phyloP scores from a whole-genome alignment of 2,888 invertebrate genomes.

The Fabriciana adippe region DNA sequence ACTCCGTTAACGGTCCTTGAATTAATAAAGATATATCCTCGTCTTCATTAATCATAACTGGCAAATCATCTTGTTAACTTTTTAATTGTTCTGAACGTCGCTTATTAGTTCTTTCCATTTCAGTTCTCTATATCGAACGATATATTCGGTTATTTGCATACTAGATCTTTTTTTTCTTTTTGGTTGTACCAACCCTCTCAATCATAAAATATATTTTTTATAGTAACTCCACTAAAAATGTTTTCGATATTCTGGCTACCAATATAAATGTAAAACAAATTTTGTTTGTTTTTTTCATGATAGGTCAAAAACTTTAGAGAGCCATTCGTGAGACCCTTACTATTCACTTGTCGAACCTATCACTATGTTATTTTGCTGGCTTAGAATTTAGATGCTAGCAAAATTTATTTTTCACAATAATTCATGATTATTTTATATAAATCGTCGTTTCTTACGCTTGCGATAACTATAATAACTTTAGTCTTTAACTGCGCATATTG shows the following conservation, averaged over 20 bases:
- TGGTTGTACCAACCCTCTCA: constrained; percentile 14
- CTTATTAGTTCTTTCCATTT: constrained; percentile 30
- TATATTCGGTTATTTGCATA: constrained; percentile 18
- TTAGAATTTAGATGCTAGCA: constrained; percentile 4
- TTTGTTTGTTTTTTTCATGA: constrained; percentile 15
- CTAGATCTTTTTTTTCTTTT: constrained; percentile 16
- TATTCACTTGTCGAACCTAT: constrained; percentile 10
- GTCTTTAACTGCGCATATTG: no score
- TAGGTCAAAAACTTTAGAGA: constrained; percentile 15
- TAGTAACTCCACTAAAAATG: constrained; percentile 15
- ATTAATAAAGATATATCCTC: constrained; percentile 62
- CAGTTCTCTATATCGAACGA: constrained; percentile 20
- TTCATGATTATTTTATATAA: no score
- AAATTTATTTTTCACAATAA: constrained; percentile 3
- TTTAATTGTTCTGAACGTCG: constrained; percentile 34
- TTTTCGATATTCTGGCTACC: constrained; percentile 12
- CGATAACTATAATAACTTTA: no score
- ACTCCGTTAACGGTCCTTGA: constrained; percentile 68
- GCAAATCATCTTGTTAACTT: constrained; percentile 43
- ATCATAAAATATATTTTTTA: constrained; percentile 20
- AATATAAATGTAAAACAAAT: constrained; percentile 20
- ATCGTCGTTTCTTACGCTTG: no score
- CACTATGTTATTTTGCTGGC: constrained; percentile 4
- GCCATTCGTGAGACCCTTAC: constrained; percentile 12
- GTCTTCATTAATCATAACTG: constrained; percentile 46